Base-by-base conservation (phyloP, 2,888 invertebrate species). In the Liopterus haemorrhoidalis region DNA sequence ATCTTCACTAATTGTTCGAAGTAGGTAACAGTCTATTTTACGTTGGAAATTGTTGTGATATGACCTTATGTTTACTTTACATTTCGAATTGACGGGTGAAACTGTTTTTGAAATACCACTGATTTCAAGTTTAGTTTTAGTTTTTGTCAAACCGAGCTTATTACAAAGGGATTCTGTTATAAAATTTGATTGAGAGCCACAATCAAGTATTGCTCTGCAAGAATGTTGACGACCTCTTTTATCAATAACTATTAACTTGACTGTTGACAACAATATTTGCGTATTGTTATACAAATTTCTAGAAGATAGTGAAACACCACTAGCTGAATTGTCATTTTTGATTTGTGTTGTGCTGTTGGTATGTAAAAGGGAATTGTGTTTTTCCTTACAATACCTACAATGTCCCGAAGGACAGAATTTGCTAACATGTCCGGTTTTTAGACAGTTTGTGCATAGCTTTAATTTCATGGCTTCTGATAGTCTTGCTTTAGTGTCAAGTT, bases 251-350 rank as follows among this genome's bases (percentile, higher is more conserved):
- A 22, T 2, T 5, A 36, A 11, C 4, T 22, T 5, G 3, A 22
- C 37, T 32, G 37, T 36, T 36, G 37, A 22, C 15, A 36, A 22
- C n/a, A 21, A 15, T n/a, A 21, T 11, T 4, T 36, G 22, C n/a
- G n/a, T n/a, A 22, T 22, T 22, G 4, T 16, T 2, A 27, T 3
- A 18, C n/a, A 11, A n/a, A 21, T 36, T n/a, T 4, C 37, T 22
- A 18, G n/a, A 12, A n/a, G 15, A 11, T 21, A 22, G n/a, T 5
- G 32, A 5, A 32, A 14, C 3, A 4, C 15, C 14, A 32, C 4
- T 14, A 5, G 3, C n/a, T n/a, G 4, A 14, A n/a, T 32, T 3
- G 6, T 2, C n/a, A 4, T 32, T 32, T 14, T 14, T 14, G 6
- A 14, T 32, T 32, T 32, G 32, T 14, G 12, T 3, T 14, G n/a